These are phyloP conservation scores for Patagioenas fasciata DNA, from an alignment of 2,113 vertebrate species.

Conservation along the genomic window DNA sequence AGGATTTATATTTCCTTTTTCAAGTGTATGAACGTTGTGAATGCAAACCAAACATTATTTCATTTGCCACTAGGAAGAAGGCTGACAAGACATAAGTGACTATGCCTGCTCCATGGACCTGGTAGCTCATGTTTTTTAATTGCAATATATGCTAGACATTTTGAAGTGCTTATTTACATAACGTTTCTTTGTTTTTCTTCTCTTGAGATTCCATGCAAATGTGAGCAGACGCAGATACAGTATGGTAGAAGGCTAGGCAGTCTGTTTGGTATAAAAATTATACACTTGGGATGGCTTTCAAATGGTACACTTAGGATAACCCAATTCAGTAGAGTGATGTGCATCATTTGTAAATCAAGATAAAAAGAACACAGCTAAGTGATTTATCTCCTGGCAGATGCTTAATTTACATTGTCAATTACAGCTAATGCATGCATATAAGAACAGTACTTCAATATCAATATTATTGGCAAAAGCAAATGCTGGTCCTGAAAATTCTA, in stretches of 20 bases:
- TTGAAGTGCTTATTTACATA: conserved; percentile 25
- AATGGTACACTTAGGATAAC: not conserved
- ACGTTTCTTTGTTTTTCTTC: conserved; percentile 5
- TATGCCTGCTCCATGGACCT: not conserved
- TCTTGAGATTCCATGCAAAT: not conserved
- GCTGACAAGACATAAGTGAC: not conserved
- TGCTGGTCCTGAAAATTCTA: not conserved
- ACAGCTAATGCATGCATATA: not conserved
- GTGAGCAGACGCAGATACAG: conserved; percentile 16
- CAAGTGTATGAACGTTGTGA: not conserved
- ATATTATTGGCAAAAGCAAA: not conserved
- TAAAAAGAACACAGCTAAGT: not conserved
- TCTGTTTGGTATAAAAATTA: not conserved
- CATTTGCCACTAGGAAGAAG: not conserved
- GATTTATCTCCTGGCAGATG: not conserved
- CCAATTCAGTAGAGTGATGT: not conserved
- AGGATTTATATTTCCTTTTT: not conserved
- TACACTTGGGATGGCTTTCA: not conserved
- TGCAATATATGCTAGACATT: not conserved
- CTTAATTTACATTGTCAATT: not conserved
- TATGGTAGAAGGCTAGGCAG: conserved; percentile 1
- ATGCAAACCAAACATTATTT: not conserved
- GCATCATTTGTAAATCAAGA: not conserved
- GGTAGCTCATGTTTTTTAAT: not conserved
- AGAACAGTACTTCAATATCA: not conserved